Percentiles rank a stretch among this genome's conserved stretches.
phyloP scores from a whole-genome alignment of 2,113 vertebrate genomes.

The Danio rerio region DNA sequence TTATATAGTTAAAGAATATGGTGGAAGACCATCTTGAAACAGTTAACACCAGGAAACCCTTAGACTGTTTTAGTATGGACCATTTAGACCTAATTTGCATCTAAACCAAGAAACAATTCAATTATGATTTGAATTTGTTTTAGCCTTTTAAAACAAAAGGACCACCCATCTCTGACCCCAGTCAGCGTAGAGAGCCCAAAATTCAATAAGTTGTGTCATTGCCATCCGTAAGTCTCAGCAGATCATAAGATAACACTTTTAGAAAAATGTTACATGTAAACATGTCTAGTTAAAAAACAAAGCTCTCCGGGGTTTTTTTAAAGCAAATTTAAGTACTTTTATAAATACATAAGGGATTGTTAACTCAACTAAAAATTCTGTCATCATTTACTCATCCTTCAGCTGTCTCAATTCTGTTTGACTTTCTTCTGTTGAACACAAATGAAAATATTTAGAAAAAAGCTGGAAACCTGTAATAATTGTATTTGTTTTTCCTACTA shows the following conservation, averaged over 20 bases:
- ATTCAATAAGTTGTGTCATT: not conserved
- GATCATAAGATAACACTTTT: not conserved
- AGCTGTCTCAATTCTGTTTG: too few species aligned
- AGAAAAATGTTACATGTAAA: too few species aligned
- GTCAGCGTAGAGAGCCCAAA: not conserved
- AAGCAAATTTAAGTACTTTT: too few species aligned
- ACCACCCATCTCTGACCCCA: not conserved
- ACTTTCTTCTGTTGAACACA: too few species aligned
- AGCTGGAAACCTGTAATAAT: too few species aligned
- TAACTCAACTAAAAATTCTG: too few species aligned
- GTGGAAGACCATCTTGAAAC: not conserved
- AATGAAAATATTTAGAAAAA: too few species aligned
- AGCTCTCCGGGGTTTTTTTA: too few species aligned
- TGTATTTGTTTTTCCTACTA: too few species aligned
- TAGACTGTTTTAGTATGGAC: not conserved
- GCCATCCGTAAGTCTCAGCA: not conserved
- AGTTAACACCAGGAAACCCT: not conserved
- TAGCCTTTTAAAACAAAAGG: not conserved
- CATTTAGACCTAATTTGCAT: not conserved
- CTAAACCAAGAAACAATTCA: not conserved
- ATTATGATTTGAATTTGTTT: not conserved
- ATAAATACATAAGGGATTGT: too few species aligned
- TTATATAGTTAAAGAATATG: not conserved
- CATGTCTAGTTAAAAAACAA: too few species aligned
- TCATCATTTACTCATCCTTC: too few species aligned